A percentile compares a stretch with the other conserved stretches of the same genome.
These are phyloP conservation scores for Podiceps cristatus DNA, from an alignment of 2,113 vertebrate genomes.

Conservation along the genomic window DNA sequence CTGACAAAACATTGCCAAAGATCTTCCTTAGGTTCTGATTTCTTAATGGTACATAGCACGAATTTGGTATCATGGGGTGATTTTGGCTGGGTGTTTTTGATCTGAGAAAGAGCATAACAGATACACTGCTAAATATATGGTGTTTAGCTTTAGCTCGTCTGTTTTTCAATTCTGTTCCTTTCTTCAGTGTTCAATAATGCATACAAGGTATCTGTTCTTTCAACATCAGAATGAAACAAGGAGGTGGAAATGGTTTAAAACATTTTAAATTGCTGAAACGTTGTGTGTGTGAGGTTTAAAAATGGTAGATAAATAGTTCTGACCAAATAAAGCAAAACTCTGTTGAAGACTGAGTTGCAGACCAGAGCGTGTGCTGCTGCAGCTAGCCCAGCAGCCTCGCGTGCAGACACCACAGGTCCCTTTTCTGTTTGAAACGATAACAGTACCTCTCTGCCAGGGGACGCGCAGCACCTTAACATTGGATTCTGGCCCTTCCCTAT, in stretches of 20 bases:
- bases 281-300: background rate
- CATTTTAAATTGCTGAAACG: background rate
- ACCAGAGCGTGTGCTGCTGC: background rate
- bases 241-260: background rate
- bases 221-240: accelerated
- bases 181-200: background rate
- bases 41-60: background rate
- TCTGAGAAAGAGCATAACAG: background rate
- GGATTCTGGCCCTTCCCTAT: background rate
- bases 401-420: background rate
- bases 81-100: background rate
- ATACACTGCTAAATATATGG: background rate
- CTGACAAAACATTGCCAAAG: conserved; percentile 67
- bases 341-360: background rate
- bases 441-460: background rate
- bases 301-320: background rate
- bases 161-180: background rate
- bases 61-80: background rate
- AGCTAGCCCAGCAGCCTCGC: background rate
- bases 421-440: background rate
- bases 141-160: background rate
- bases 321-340: background rate
- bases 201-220: background rate
- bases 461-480: accelerated
- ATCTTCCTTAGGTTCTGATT: conserved; percentile 44